These are phyloP conservation scores for Oxytorus armatus DNA, from an alignment of 2,888 invertebrate species.

Conservation along the genomic window DNA sequence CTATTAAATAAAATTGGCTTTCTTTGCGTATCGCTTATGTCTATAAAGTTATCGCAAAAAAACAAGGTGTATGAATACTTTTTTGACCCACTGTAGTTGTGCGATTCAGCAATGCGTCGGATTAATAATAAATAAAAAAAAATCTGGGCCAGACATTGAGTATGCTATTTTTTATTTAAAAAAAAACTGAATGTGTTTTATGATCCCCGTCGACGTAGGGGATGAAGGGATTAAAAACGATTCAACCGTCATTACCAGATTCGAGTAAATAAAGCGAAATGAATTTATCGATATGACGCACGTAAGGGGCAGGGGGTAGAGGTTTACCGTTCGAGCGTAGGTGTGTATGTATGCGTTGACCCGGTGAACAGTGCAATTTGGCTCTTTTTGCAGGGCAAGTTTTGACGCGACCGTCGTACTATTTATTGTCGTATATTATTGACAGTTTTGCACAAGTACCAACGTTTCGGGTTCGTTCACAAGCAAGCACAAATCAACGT, in stretches of 20 bases:
- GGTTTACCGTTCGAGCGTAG: constrained; percentile 13
- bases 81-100: too few species aligned
- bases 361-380: constrained; percentile 29
- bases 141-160: not conserved
- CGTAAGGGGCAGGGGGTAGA: not conserved
- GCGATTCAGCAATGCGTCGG: not conserved
- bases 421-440: constrained; percentile 70
- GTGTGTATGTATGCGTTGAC: constrained; percentile 7
- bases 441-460: constrained; percentile 67
- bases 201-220: constrained; percentile 21
- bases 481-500: constrained; percentile 62
- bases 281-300: constrained; percentile 66
- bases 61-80: too few species aligned
- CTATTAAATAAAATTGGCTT: too few species aligned
- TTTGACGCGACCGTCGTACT: constrained; percentile 63
- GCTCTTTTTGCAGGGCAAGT: constrained; percentile 62
- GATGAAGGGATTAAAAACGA: constrained; percentile 57
- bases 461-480: constrained; percentile 64
- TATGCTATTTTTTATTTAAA: constrained; percentile 12
- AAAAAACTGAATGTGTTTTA: constrained; percentile 45
- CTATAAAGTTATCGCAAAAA: too few species aligned
- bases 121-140: constrained; percentile 28
- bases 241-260: constrained; percentile 59
- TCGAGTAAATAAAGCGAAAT: constrained; percentile 66
- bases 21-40: too few species aligned